Evolutionary conservation across 2,888 invertebrate genomes (phyloP).

Genomic region (Stenichneumon culpator): DNA sequence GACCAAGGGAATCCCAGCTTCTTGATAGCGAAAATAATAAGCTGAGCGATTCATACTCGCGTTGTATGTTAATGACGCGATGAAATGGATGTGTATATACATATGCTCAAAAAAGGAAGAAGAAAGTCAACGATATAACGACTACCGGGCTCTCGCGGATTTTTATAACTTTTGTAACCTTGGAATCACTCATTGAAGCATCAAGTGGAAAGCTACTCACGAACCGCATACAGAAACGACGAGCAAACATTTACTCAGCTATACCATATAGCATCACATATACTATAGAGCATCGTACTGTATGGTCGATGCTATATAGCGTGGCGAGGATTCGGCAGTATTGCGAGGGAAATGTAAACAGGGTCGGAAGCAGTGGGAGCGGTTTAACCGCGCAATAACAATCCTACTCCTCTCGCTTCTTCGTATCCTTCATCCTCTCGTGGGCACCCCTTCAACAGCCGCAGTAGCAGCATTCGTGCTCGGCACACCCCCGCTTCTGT

Average conservation of each 20-base stretch:
- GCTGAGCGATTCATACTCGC: neutral
- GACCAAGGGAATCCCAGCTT: neutral
- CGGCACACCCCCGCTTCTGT: slow-evolving; percentile 59
- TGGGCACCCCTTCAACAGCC: slow-evolving; percentile 39
- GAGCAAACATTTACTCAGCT: slow-evolving; percentile 64
- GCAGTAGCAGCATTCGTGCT: slow-evolving; percentile 34
- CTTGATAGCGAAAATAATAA: neutral
- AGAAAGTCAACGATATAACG: neutral
- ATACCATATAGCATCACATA: neutral
- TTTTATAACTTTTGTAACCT: neutral
- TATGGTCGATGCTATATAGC: neutral
- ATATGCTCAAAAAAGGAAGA: neutral
- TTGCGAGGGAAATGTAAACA: slow-evolving; percentile 40
- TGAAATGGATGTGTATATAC: neutral
- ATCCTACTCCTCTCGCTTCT: slow-evolving; percentile 69
- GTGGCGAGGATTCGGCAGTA: slow-evolving; percentile 24
- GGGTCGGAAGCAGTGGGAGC: slow-evolving; percentile 59
- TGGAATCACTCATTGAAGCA: slow-evolving; percentile 19
- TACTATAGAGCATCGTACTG: neutral
- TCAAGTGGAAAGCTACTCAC: slow-evolving; percentile 22
- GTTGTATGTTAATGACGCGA: neutral
- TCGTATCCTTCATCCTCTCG: slow-evolving; percentile 52
- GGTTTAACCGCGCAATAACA: slow-evolving; percentile 80
- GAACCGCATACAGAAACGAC: slow-evolving; percentile 48
- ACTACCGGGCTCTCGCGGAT: neutral